These are phyloP conservation scores for Actenoides lindsayi DNA, from an alignment of 2,113 vertebrate species.

Conservation along the genomic window DNA sequence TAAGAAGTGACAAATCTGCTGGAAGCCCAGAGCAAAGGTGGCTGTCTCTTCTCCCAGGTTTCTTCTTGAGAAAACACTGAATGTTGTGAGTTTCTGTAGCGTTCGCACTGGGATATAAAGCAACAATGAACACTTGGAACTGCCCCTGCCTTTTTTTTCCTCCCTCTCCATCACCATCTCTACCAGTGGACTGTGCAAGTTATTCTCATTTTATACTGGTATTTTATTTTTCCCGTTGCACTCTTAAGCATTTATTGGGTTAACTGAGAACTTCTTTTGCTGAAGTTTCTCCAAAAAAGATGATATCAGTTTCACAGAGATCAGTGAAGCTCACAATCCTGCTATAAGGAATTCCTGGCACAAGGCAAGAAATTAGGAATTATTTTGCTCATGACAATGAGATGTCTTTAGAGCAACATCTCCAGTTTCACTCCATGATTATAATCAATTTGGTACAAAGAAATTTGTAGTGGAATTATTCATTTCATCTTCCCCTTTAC, in stretches of 20 bases:
- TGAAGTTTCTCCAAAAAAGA: neutral
- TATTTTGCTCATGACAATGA: neutral
- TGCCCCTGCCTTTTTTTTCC: fast-evolving
- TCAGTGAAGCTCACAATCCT: neutral
- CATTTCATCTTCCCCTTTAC: neutral
- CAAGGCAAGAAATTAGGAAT: neutral
- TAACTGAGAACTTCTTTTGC: neutral
- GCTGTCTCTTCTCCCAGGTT: neutral
- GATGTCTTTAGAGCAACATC: neutral
- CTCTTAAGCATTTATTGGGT: neutral
- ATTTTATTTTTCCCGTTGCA: neutral
- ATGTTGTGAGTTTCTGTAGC: fast-evolving
- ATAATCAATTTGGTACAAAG: neutral
- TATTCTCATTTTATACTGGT: neutral
- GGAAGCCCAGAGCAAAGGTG: neutral
- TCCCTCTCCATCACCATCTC: neutral
- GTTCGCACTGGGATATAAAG: fast-evolving
- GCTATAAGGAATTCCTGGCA: neutral
- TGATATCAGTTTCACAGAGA: neutral
- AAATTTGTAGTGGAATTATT: neutral
- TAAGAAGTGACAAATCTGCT: neutral
- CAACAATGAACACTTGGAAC: neutral
- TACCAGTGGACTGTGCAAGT: neutral
- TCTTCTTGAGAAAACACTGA: neutral
- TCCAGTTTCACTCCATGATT: neutral